Base-by-base conservation (phyloP, 2,888 invertebrate species). In the Heteromyza rotundicornis region DNA sequence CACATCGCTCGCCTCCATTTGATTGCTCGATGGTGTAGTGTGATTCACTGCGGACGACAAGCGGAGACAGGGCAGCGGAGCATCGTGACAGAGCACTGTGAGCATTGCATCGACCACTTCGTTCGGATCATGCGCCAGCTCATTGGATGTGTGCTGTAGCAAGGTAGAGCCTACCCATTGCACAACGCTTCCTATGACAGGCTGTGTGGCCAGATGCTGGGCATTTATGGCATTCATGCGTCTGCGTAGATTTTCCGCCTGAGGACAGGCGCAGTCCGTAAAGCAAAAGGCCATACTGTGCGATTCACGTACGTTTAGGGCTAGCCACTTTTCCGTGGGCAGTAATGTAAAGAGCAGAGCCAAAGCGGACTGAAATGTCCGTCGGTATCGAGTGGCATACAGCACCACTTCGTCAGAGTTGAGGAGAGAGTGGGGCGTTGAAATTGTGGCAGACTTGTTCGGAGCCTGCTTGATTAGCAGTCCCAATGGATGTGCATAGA, bases 321-420 rank as follows among this genome's bases (percentile, higher is more conserved):
- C 88, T 8, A 88, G 83, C 72, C 90, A 84, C 55, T 89, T 86
- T 60, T 91, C 90, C 1, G 85, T 82, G 2, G 90, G 89, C 36
- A 94, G 83, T 65, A 94, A 86, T 0, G 90, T 88, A 76, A 89
- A 92, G 2, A 93, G 80, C 69, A 94, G 86, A 0, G 94, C 94
- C 69, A 94, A 85, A 0, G 93, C 91, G 71, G 96, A 96, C 83
- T 96, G 96, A 76, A 93, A 94, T 17, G 97, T 97, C 72, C 98
- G 87, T 1, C 95, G 84, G 80, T 94, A 95, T 47, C 92, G 87
- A 0, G 96, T 96, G 70, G 94, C 92, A 78, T 90, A 91, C 3
- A 91, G 86, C 14, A 90, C 78, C 32, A 91, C 84, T 66, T 90
- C 90, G 2, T 88, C 86, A 0, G 83, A 81, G 81, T 77, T 84